Base-by-base conservation (phyloP, 2,113 vertebrate genomes). In the Phrynosoma platyrhinos region DNA sequence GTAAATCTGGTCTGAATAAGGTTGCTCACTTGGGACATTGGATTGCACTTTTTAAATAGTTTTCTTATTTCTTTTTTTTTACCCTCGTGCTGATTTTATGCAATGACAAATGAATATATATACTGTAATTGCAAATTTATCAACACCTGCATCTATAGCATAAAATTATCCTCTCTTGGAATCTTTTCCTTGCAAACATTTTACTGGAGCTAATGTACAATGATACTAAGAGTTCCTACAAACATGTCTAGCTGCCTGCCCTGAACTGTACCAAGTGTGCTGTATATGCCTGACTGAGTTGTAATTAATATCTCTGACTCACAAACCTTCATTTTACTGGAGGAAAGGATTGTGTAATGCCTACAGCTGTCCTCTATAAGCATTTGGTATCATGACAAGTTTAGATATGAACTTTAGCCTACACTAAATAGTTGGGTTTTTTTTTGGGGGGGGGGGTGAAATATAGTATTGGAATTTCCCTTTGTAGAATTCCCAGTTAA, bases 251-350 rank as follows among this genome's bases (percentile, higher is more conserved):
- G 89, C 62, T 80, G 71, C 84, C 80, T 82, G 36, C 91, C 88
- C 21, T 74, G 71, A 75, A 20, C 40, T 86, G n/a, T 92, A 36
- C 25, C 47, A 83, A 66, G 20, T 79, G 7, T 69, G 82, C 69
- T 27, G 3, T 84, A 87, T 71, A 74, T 88, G 86, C 10, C 27
- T 85, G 89, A 2, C 66, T 92, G 75, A 92, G 21, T 77, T 93
- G 80, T 86, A 91, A 90, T 87, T 82, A 82, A 90, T 16, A 79
- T 55, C 40, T 20, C 71, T 90, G 36, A 66, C 75, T 80, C 79
- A 27, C 47, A 3, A 82, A 83, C 85, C n/a, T 52, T 30, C 87
- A 53, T 83, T 82, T 82, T 79, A 69, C 32, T 89, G 87, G 84
- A 79, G 72, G 79, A 87, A 82, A 6, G 89, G 0, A 25, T 8